These are phyloP conservation scores for Zaprionus africanus DNA, from an alignment of 1,140 invertebrate genomes.

Conservation along the genomic window DNA sequence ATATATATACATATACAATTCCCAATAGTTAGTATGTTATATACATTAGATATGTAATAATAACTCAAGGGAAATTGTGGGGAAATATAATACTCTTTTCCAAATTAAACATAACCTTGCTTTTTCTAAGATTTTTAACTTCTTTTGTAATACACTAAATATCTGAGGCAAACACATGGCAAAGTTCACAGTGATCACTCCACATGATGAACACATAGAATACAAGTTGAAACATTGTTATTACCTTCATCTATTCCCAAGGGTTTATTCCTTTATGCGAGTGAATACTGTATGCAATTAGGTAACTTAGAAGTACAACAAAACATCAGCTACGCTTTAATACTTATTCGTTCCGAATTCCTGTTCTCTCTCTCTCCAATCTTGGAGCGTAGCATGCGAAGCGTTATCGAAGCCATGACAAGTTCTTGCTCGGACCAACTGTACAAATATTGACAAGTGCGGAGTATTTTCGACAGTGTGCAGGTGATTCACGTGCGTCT, in stretches of 20 bases:
- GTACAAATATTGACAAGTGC: constrained; percentile 56
- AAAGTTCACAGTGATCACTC: neutral
- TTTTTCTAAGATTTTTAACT: too few species aligned
- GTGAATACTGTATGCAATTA: neutral
- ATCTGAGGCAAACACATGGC: too few species aligned
- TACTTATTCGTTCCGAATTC: neutral
- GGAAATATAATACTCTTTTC: too few species aligned
- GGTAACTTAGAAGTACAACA: neutral
- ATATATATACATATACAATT: too few species aligned
- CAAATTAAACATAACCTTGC: too few species aligned
- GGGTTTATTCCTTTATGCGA: neutral
- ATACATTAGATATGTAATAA: too few species aligned
- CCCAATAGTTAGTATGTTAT: too few species aligned
- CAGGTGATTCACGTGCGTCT: constrained; percentile 35
- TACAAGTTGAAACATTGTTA: too few species aligned
- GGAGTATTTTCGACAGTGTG: constrained; percentile 36
- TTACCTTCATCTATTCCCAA: neutral
- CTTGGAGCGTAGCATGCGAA: constrained; percentile 43
- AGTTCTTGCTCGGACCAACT: constrained; percentile 44
- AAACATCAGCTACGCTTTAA: neutral
- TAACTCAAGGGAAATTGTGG: too few species aligned
- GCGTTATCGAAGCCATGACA: constrained; percentile 47
- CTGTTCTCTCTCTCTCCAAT: neutral
- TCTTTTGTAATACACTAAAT: too few species aligned
- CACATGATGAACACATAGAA: neutral